phyloP scores from a whole-genome alignment of 2,888 invertebrate species.

The Xestia xanthographa region DNA sequence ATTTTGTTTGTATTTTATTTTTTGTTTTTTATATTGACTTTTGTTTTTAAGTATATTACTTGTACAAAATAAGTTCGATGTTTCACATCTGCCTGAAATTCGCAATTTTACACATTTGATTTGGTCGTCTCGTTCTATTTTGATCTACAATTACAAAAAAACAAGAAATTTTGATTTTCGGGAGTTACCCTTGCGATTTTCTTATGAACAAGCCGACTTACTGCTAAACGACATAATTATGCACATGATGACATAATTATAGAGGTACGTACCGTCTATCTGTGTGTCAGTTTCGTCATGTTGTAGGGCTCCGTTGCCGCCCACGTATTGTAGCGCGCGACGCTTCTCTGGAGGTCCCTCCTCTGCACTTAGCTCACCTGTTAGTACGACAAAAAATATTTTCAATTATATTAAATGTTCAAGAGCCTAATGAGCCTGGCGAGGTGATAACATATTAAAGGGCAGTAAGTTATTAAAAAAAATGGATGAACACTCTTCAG shows the following conservation, averaged over 20 bases:
- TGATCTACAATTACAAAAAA: neutral
- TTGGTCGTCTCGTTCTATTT: too few species aligned
- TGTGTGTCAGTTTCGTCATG: conserved; percentile 80
- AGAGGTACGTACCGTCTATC: conserved; percentile 70
- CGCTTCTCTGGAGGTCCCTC: conserved; percentile 83
- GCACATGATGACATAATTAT: neutral
- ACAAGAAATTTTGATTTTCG: neutral
- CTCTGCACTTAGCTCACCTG: conserved; percentile 72
- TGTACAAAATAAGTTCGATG: too few species aligned
- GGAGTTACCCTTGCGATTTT: neutral
- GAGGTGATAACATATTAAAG: too few species aligned
- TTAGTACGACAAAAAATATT: neutral
- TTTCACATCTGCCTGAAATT: too few species aligned
- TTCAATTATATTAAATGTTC: too few species aligned
- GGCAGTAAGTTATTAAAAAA: too few species aligned
- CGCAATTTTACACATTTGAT: too few species aligned
- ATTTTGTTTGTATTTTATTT: too few species aligned
- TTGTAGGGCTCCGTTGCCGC: conserved; percentile 84
- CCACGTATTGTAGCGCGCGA: conserved; percentile 79
- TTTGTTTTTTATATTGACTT: too few species aligned
- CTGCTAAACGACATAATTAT: neutral
- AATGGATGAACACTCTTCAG: too few species aligned
- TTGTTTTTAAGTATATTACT: too few species aligned
- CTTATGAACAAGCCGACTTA: neutral
- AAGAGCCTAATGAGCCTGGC: too few species aligned